Evolutionary conservation across 2,888 invertebrate genomes (phyloP).

Genomic region (Chrysolina americana): DNA sequence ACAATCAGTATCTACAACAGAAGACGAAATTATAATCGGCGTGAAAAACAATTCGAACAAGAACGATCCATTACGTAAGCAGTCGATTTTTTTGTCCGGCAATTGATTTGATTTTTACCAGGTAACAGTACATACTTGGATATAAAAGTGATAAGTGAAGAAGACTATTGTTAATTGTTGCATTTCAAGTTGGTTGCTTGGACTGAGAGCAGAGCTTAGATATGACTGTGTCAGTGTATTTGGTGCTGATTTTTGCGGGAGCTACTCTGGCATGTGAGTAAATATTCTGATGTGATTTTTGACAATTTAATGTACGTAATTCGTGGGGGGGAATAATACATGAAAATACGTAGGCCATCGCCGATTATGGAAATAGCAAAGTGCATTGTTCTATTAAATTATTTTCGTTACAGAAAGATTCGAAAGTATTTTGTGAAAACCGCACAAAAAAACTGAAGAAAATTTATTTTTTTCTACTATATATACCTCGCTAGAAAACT

Average conservation of each 20-base stretch:
- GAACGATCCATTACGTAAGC: neutral
- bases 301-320: neutral
- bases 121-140: slow-evolving; percentile 3
- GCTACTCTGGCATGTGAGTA: slow-evolving; percentile 11
- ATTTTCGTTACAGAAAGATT: too few species aligned
- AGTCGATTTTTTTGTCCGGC: slow-evolving; percentile 17
- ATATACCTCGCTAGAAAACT: too few species aligned
- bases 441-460: too few species aligned
- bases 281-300: neutral
- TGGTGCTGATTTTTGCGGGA: slow-evolving; percentile 2
- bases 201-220: neutral
- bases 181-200: neutral
- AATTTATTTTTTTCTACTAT: too few species aligned
- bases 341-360: too few species aligned
- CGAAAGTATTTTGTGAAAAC: too few species aligned
- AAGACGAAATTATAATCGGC: slow-evolving; percentile 5
- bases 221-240: slow-evolving; percentile 9
- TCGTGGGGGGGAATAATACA: too few species aligned
- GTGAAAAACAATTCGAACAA: neutral
- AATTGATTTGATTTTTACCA: neutral
- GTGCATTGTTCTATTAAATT: too few species aligned
- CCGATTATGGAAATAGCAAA: too few species aligned
- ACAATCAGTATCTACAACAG: neutral
- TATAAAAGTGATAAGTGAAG: neutral
- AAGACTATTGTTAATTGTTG: neutral